Percentiles rank a stretch among this genome's conserved stretches.
Evolutionary conservation across 2,888 invertebrate species (phyloP).

Genomic region (Neoscelio sp.): DNA sequence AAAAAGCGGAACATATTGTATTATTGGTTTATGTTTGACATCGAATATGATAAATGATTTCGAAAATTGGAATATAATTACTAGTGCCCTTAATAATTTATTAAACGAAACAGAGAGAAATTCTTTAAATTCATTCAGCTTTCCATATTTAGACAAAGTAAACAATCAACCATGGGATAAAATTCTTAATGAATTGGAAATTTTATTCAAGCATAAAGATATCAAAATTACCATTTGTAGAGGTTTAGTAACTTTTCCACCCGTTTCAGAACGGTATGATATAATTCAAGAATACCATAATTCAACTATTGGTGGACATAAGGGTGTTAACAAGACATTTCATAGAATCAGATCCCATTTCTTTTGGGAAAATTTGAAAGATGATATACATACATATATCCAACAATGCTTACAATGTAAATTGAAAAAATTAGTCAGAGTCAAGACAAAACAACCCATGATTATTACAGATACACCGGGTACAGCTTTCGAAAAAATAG

Average conservation of each 20-base stretch:
- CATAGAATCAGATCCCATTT: background rate
- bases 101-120: background rate
- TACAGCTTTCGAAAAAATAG: no score
- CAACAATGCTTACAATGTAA: no score
- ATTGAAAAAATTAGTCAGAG: slow-evolving; percentile 53
- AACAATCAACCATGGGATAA: background rate
- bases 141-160: background rate
- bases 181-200: background rate
- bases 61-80: background rate
- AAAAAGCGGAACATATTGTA: background rate
- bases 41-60: no score
- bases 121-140: slow-evolving; percentile 2
- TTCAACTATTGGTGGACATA: no score
- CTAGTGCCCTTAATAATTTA: background rate
- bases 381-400: slow-evolving; percentile 52
- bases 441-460: no score
- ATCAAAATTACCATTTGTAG: background rate
- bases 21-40: background rate
- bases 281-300: no score
- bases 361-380: slow-evolving; percentile 51
- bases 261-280: no score
- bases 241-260: background rate
- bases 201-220: background rate
- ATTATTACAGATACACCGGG: no score
- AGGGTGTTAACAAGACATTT: background rate